Percentiles rank a stretch among this genome's conserved stretches.
phyloP scores from a whole-genome alignment of 2,113 vertebrate species.

The Aspiorhynchus laticeps region DNA sequence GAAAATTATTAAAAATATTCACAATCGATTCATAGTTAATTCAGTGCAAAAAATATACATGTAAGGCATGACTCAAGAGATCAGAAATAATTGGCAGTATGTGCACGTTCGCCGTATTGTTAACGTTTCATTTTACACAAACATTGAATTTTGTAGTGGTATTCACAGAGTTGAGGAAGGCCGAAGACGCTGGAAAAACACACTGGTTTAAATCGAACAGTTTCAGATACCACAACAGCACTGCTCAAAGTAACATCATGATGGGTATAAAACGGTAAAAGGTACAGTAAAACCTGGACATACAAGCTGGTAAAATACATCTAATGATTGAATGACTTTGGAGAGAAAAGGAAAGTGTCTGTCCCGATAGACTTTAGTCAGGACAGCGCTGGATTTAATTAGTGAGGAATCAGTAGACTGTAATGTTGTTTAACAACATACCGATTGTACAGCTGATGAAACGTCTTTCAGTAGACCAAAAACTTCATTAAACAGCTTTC shows the following conservation, averaged over 20 bases:
- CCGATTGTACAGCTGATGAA: background rate
- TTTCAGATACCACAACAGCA: slow-evolving; percentile 49
- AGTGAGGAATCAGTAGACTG: too few relatives aligned
- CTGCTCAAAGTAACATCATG: slow-evolving; percentile 40
- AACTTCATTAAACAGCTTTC: background rate
- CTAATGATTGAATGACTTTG: background rate
- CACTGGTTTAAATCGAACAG: too few relatives aligned
- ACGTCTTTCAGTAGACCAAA: background rate
- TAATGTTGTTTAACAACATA: too few relatives aligned
- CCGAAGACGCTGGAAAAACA: background rate
- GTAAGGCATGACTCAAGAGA: slow-evolving; percentile 74
- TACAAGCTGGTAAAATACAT: slow-evolving; percentile 59
- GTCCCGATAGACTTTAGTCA: background rate
- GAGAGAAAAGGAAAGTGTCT: background rate
- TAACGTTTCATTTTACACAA: slow-evolving; percentile 57
- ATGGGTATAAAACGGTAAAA: slow-evolving; percentile 57
- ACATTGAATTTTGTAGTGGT: slow-evolving; percentile 56
- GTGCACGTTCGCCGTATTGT: slow-evolving; percentile 63
- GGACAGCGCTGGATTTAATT: background rate
- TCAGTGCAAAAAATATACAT: slow-evolving; percentile 74
- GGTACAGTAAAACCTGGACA: slow-evolving; percentile 64
- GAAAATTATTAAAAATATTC: slow-evolving; percentile 70
- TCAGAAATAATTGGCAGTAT: slow-evolving; percentile 64
- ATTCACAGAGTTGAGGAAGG: slow-evolving; percentile 49
- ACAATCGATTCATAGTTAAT: slow-evolving; percentile 65